These are phyloP conservation scores for Steinernema feltiae DNA, from an alignment of 1,140 invertebrate genomes.

Conservation along the genomic window DNA sequence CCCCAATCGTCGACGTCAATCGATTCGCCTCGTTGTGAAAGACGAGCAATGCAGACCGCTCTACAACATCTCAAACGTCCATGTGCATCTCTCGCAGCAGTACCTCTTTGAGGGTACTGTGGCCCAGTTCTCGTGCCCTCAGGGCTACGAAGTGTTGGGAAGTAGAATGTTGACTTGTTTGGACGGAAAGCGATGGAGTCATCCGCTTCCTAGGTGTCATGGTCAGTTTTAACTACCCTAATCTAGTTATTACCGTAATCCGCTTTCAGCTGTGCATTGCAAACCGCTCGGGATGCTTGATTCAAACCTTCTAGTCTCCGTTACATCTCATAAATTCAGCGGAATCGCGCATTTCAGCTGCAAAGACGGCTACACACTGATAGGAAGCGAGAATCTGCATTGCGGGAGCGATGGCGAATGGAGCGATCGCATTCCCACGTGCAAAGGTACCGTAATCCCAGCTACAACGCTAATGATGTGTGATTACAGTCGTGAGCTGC, in stretches of 20 bases:
- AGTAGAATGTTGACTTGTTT: conserved; percentile 69
- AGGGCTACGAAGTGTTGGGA: conserved; percentile 74
- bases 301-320: conserved; percentile 16
- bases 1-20: conserved; percentile 71
- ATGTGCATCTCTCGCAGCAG: conserved; percentile 25
- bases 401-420: conserved; percentile 31
- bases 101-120: conserved; percentile 30
- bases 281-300: conserved; percentile 24
- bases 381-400: conserved; percentile 27
- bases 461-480: too few species aligned
- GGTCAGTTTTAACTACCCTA: conserved; percentile 62
- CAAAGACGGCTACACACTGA: conserved; percentile 32
- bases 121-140: conserved; percentile 69
- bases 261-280: conserved; percentile 26
- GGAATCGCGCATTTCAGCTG: conserved; percentile 34
- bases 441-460: conserved; percentile 18
- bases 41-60: conserved; percentile 27
- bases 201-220: conserved; percentile 72
- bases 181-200: conserved; percentile 76
- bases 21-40: conserved; percentile 66
- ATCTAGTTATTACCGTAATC: background rate
- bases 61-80: conserved; percentile 17
- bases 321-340: conserved; percentile 31
- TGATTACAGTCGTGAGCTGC: conserved; percentile 25
- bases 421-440: conserved; percentile 30